Evolutionary conservation across 1,140 invertebrate genomes (phyloP), one percentile per base, ranked within the genome.

Genomic region (Venustaconcha ellipsiformis): DNA sequence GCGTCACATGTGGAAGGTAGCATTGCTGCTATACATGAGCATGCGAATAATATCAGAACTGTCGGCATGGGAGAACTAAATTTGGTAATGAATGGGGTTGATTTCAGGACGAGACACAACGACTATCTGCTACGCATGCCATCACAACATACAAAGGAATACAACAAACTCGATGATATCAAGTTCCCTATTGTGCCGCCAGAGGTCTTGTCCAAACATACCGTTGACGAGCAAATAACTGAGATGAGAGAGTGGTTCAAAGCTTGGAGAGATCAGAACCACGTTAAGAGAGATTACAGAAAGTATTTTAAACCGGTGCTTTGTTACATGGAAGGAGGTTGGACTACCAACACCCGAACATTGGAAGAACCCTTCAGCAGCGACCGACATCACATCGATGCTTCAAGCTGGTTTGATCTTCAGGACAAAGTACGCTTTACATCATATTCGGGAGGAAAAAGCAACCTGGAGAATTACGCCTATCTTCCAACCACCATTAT

Each of bases 251-350:
- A 84, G 26, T 88, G 82, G 72, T 88, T 88, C 80, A 76, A 76
- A 76, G 74, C 87, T 0, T 88, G 82, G 70, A 78, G 79, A 64
- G 64, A 79, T 20, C 80, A 83, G 57, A 77, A 88, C 67, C 69
- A 72, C n/a, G 69, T 74, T 0, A 70, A 77, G 0, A 62, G 30
- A 48, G 84, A 88, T 66, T 88, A 88, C 74, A 67, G 81, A 23
- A 73, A 78, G 20, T 88, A 86, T 73, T 88, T 88, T 70, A 87
- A 83, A 72, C 84, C 87, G 14, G 73, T 83, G 15, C 73, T 88
- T 20, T 85, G 85, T 72, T 88, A 87, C 71, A 64, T 88, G 71
- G 87, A 88, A 66, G 87, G 86, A n/a, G 78, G 79, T 57, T 88
- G 86, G 86, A 85, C 83, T 4, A 77, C 60, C 8, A 68, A 84